Conservation (phyloP, 2,797 vertebrate genomes). For the Melanotaenia maccullochi region DNA sequence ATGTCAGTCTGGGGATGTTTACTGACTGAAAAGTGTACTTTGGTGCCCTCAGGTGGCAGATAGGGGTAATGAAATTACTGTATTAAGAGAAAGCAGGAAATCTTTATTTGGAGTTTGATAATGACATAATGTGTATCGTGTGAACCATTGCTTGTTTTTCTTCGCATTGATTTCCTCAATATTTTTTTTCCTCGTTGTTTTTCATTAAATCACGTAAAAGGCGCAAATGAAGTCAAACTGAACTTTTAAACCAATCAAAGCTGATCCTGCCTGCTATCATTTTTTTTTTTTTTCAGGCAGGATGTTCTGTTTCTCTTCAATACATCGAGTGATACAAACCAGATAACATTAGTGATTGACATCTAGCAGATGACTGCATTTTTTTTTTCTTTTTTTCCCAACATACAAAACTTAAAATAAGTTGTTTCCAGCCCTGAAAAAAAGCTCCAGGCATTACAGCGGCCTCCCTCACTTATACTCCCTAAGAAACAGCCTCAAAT, state of each 20-base stretch:
- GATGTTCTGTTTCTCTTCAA: constrained; percentile 13
- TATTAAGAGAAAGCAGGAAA: not conserved
- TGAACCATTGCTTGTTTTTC: not conserved
- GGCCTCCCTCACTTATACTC: constrained; percentile 25
- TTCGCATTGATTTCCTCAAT: not conserved
- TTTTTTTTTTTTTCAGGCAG: too few relatives aligned
- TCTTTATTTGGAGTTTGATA: fast-evolving
- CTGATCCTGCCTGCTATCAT: not conserved
- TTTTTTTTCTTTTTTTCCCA: not conserved
- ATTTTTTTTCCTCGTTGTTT: not conserved
- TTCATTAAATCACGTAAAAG: not conserved
- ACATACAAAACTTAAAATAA: not conserved
- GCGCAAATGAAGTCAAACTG: constrained; percentile 4
- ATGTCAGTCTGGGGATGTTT: not conserved
- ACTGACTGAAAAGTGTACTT: not conserved
- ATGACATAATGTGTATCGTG: not conserved
- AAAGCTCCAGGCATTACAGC: constrained; percentile 4
- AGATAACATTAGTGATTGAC: constrained; percentile 13
- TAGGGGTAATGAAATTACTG: not conserved
- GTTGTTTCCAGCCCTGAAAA: constrained; percentile 2
- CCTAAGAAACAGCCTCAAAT: constrained; percentile 37
- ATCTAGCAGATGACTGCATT: constrained; percentile 19
- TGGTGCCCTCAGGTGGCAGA: constrained; percentile 56
- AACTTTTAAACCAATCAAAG: constrained; percentile 5
- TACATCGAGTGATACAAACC: constrained; percentile 24